Base-by-base conservation (phyloP, 2,113 vertebrate genomes). In the Pao palembangensis region DNA sequence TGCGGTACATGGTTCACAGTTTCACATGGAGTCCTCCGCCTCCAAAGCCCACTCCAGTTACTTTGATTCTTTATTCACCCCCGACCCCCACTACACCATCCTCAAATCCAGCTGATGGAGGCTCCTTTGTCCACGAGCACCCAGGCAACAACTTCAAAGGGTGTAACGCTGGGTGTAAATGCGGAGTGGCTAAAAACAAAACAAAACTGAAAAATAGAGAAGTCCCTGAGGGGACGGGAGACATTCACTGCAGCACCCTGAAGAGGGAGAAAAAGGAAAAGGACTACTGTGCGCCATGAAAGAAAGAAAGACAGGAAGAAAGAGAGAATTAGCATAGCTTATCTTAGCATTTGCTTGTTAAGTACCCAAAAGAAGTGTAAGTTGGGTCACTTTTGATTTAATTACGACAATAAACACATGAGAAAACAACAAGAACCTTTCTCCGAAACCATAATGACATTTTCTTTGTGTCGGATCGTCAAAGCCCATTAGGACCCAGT, bases 101-200 rank as follows among this genome's bases (percentile, higher is more conserved):
- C 88, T 90, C 91, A 83, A 76, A 86, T 92, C 91, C 91, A 83
- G 74, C 90, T 88, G 89, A 92, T 85, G 78, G 87, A 91, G 90
- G 84, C 87, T 90, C 88, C 76, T 91, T 92, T 92, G 91, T 92
- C 88, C 88, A 78, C 80, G 82, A 85, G 79, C 84, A 83, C 90
- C 93, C 90, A 88, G 93, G 93, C 93, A 94, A 92, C 91, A 88
- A 93, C 94, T 92, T 95, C 93, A 96, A 96, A 96, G 94, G 85
- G 74, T 75, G 34, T 38, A 38, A 38, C 70, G 60, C 77, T 76
- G 87, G 89, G 85, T 88, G 92, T 78, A 83, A 84, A 88, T 85
- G 79, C 66, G 66, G 76, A 84, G 77, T 67, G 47, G n/a, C 17
- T 51, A 83, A 86, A 87, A 87, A 85, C 79, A 80, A 87, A 83